A percentile compares a stretch with the other conserved stretches of the same genome.
phyloP scores from a whole-genome alignment of 2,113 vertebrate species.

The Nicator chloris region DNA sequence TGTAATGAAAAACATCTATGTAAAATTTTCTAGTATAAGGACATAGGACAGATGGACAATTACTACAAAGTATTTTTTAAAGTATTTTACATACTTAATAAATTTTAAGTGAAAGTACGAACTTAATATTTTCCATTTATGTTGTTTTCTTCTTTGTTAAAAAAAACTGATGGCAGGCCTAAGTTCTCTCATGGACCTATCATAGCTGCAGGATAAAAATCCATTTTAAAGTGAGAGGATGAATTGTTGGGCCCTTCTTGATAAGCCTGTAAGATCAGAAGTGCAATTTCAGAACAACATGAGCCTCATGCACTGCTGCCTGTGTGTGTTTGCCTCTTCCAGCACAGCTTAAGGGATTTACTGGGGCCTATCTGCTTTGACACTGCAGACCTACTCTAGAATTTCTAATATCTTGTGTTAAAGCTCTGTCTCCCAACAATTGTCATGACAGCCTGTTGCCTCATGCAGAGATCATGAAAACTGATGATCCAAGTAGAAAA shows the following conservation, averaged over 20 bases:
- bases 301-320: neutral
- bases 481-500: neutral
- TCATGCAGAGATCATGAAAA: neutral
- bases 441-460: neutral
- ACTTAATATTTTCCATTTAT: neutral
- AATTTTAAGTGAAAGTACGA: neutral
- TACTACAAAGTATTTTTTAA: neutral
- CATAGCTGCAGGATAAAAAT: neutral
- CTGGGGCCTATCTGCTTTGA: neutral
- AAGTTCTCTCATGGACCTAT: neutral
- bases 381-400: neutral
- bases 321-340: neutral
- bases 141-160: neutral
- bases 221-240: constrained; percentile 6
- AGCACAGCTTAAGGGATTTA: constrained; percentile 40
- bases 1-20: neutral
- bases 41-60: neutral
- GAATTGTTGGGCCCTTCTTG: neutral
- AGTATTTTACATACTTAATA: neutral
- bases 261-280: constrained; percentile 5
- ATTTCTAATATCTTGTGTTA: constrained; percentile 38
- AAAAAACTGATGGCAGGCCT: rapidly evolving
- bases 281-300: neutral
- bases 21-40: neutral
- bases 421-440: neutral